Evolutionary conservation across 2,888 invertebrate genomes (phyloP).

Genomic region (Agonopterix heracliana): DNA sequence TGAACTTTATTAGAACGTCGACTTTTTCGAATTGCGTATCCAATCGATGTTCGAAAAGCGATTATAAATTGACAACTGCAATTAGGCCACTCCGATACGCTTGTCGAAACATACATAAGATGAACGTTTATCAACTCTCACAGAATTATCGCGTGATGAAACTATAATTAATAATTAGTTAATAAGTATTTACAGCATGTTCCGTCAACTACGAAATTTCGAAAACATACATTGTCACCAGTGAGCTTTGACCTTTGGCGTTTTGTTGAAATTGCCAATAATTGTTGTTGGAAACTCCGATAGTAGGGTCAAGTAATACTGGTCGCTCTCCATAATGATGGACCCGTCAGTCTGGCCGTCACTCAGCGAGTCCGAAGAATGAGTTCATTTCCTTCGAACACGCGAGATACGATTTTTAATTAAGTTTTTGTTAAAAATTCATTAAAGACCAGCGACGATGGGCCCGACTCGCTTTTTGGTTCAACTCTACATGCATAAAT

Average conservation of each 20-base stretch:
- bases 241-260: conserved; percentile 42
- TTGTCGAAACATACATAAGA: conserved; percentile 25
- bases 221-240: conserved; percentile 55
- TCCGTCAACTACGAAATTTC: conserved; percentile 59
- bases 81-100: conserved; percentile 20
- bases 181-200: conserved; percentile 55
- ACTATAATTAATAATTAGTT: conserved; percentile 61
- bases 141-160: conserved; percentile 38
- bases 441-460: conserved; percentile 62
- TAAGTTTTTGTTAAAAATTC: conserved; percentile 76
- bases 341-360: conserved; percentile 66
- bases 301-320: conserved; percentile 40
- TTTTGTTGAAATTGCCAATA: conserved; percentile 31
- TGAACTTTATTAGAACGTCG: too few species aligned
- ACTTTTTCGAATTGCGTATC: background rate
- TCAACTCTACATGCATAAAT: conserved; percentile 58
- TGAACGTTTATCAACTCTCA: conserved; percentile 31
- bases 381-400: conserved; percentile 75
- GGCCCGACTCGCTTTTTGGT: conserved; percentile 41
- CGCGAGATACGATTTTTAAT: conserved; percentile 75
- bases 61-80: conserved; percentile 9
- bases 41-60: conserved; percentile 7
- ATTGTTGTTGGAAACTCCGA: conserved; percentile 8
- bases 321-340: conserved; percentile 58
- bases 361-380: conserved; percentile 68